Percentiles rank a stretch among this genome's conserved stretches.
Conservation (phyloP, 2,797 vertebrate species). For the Capromys pilorides region DNA sequence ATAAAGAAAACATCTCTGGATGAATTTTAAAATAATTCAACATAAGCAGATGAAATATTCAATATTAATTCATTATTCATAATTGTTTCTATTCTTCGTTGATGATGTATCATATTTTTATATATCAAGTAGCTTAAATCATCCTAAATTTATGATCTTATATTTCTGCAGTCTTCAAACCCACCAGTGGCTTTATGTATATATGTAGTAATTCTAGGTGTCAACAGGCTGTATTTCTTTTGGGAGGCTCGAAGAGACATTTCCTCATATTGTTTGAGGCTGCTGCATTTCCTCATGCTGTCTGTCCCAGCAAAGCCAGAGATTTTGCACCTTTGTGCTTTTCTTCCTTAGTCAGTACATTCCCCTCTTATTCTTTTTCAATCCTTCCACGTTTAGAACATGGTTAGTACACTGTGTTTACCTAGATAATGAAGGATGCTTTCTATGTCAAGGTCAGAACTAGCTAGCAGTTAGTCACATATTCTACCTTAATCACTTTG, state of each 20-base stretch:
- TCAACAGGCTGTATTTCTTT: background rate
- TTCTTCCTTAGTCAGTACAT: background rate
- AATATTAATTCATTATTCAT: background rate
- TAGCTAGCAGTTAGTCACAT: background rate
- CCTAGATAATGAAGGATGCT: background rate
- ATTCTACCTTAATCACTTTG: background rate
- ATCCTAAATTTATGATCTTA: background rate
- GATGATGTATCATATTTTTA: background rate
- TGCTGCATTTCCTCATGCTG: accelerated
- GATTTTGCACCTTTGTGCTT: background rate
- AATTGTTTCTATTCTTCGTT: background rate
- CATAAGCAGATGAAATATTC: background rate
- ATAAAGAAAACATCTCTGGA: background rate
- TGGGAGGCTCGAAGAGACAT: background rate
- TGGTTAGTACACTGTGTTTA: background rate
- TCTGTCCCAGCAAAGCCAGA: background rate
- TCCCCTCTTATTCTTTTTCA: background rate
- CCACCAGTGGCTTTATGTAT: too few relatives aligned
- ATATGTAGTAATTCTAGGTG: background rate
- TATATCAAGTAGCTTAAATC: background rate
- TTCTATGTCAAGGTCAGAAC: background rate
- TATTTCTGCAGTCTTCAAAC: background rate
- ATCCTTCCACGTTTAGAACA: background rate
- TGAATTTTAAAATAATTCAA: constrained; percentile 48
- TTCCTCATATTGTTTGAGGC: background rate